phyloP scores from a whole-genome alignment of 2,797 vertebrate genomes.

The Muscicapa striata region DNA sequence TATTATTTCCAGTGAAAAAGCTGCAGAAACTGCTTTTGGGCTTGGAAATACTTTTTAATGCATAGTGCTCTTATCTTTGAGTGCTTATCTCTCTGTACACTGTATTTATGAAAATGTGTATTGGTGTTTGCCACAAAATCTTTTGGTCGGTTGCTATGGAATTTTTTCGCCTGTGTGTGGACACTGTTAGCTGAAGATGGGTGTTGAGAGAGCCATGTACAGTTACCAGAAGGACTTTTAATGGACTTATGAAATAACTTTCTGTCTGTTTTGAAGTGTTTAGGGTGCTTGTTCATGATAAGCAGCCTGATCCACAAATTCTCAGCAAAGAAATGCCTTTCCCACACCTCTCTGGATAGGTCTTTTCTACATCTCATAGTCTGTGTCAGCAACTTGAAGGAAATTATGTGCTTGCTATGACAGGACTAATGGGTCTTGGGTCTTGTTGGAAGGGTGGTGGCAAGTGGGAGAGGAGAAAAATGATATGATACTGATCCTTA shows the following conservation, averaged over 20 bases:
- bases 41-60: background rate
- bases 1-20: background rate
- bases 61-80: background rate
- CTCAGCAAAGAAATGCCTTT: background rate
- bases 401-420: fast-evolving
- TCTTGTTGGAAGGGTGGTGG: background rate
- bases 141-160: background rate
- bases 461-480: background rate
- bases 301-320: background rate
- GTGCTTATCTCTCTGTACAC: background rate
- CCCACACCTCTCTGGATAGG: background rate
- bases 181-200: background rate
- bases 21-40: background rate
- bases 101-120: background rate
- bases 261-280: background rate
- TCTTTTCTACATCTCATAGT: background rate
- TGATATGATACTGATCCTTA: background rate
- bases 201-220: background rate
- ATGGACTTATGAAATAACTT: background rate
- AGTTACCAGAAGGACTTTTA: background rate
- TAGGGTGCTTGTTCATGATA: background rate
- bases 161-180: background rate
- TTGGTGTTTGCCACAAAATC: background rate
- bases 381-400: fast-evolving
- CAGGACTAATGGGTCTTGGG: background rate